Base-by-base conservation (phyloP, 2,888 invertebrate species). In the Ophioninae sp. region DNA sequence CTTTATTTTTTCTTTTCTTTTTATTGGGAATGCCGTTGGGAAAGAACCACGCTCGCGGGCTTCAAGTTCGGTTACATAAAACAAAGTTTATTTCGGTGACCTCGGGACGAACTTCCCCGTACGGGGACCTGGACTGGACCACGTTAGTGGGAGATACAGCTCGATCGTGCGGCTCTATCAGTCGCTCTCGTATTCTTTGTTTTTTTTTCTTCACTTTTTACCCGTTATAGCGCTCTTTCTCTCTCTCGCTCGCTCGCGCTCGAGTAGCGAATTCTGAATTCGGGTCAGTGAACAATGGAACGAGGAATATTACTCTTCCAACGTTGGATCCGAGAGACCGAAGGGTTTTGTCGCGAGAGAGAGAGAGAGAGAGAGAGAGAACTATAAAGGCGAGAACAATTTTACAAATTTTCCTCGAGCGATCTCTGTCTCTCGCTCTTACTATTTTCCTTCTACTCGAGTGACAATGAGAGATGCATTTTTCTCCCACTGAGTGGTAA, bases 251-350 rank as follows among this genome's bases (percentile, higher is more conserved):
- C 59, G 59, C 81, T 80, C 69, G 80, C 86, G 84, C 85, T 86
- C 82, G 84, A 86, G 75, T 87, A 80, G 86, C 82, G 80, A 86
- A 87, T 85, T 87, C 83, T 59, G 77, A 86, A 87, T 87, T 87
- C 87, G 87, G 87, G 87, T 87, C 87, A 87, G 69, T 87, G 87
- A 86, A 87, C 87, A 87, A 86, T 87, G 83, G 84, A 79, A 86
- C 82, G 80, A 82, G 82, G 76, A 85, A 83, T 86, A 85, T 83
- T 85, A 84, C 85, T 85, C 79, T 78, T 23, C 30, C 79, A 72
- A 72, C 72, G 75, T 65, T 64, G 81, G 72, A 77, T 61, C 74
- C 62, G 77, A 56, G 61, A 50, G 76, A 68, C 68, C 76, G 80
- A 74, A 79, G 82, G 82, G 82, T 81, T 79, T 79, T 65, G 82